Conservation (phyloP, 2,113 vertebrate species). For the Miniopterus natalensis region DNA sequence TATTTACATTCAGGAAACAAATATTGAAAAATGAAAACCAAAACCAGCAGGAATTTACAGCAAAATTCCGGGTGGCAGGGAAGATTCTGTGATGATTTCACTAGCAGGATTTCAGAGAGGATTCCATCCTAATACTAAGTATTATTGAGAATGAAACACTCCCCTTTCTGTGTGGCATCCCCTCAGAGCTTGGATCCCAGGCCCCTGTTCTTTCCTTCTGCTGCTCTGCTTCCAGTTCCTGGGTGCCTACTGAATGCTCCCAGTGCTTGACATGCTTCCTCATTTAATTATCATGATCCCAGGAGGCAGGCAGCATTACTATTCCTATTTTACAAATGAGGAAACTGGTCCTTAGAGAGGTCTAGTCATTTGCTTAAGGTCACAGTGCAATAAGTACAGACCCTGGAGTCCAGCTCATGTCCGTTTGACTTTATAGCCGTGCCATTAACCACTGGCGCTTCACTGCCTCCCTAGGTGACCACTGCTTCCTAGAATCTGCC, state of each 20-base stretch:
- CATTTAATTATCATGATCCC: not conserved
- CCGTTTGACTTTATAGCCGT: not conserved
- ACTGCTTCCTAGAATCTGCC: not conserved
- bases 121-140: not conserved
- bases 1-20: slow-evolving; percentile 70
- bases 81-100: slow-evolving; percentile 5
- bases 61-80: slow-evolving; percentile 28
- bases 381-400: not conserved
- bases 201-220: not conserved
- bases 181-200: not conserved
- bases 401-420: not conserved
- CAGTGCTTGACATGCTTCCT: not conserved
- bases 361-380: not conserved
- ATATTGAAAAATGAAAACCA: slow-evolving; percentile 63
- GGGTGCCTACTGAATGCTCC: not conserved
- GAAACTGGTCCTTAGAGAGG: not conserved
- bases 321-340: not conserved
- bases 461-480: not conserved
- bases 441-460: not conserved
- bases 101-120: not conserved
- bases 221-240: not conserved
- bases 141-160: not conserved
- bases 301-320: not conserved
- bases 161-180: not conserved
- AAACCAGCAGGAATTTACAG: slow-evolving; percentile 49